phyloP scores from a whole-genome alignment of 1,140 invertebrate species.

The Medauroidea extradentata region DNA sequence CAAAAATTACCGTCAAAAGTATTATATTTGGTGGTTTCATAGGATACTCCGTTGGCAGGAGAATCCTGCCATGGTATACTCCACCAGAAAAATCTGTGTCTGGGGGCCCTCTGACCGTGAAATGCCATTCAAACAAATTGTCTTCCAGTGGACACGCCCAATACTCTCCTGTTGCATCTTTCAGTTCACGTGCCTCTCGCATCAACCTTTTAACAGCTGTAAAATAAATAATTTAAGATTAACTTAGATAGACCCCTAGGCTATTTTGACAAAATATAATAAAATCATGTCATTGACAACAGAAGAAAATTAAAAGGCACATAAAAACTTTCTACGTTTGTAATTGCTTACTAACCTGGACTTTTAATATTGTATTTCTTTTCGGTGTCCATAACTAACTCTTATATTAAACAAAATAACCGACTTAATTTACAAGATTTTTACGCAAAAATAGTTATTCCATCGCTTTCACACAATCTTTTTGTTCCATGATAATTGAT shows the following conservation, averaged over 20 bases:
- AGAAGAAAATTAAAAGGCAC: too few species aligned
- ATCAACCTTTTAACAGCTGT: slow-evolving; percentile 90
- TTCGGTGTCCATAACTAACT: background rate
- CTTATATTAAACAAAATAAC: background rate
- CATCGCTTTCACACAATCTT: too few species aligned
- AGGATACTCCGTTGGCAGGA: slow-evolving; percentile 89
- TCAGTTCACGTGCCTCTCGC: slow-evolving; percentile 84
- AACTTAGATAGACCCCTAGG: background rate
- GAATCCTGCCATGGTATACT: slow-evolving; percentile 87
- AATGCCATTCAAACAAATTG: slow-evolving; percentile 98
- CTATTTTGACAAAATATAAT: too few species aligned
- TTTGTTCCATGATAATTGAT: too few species aligned
- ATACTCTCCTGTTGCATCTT: slow-evolving; percentile 84
- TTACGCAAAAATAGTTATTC: too few species aligned
- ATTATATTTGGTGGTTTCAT: slow-evolving; percentile 98
- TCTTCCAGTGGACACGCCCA: slow-evolving; percentile 88
- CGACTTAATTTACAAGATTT: too few species aligned
- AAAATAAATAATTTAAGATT: slow-evolving; percentile 8
- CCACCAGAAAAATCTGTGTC: slow-evolving; percentile 87
- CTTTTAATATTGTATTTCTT: slow-evolving; percentile 9
- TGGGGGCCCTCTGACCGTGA: slow-evolving; percentile 84
- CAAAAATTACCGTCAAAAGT: slow-evolving; percentile 67
- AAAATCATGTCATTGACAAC: too few species aligned
- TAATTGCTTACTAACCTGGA: background rate
- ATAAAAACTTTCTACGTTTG: background rate